Conservation (phyloP, 2,888 invertebrate species). For the Lamellibrachia columna region DNA sequence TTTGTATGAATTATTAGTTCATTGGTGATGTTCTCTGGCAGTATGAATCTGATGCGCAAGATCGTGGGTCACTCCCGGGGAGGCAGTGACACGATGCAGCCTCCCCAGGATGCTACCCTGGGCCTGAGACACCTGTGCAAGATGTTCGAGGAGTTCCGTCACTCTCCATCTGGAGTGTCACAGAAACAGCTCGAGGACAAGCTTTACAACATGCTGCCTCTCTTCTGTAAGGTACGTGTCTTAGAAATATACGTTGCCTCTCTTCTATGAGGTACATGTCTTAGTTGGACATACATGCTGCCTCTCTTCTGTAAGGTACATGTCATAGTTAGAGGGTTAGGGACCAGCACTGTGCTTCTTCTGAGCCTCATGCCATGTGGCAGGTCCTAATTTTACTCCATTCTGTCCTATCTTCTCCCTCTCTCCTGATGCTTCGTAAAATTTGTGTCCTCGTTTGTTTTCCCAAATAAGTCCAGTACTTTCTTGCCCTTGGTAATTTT, state of each 20-base stretch:
- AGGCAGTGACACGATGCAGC: neutral
- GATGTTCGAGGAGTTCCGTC: conserved; percentile 92
- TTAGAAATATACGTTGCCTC: neutral
- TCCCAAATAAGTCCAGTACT: too few relatives aligned
- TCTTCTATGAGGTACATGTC: neutral
- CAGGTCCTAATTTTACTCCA: too few relatives aligned
- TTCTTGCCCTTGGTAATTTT: too few relatives aligned
- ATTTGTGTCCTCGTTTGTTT: too few relatives aligned
- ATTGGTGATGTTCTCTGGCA: neutral
- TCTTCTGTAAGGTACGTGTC: conserved; percentile 89
- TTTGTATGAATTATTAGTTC: neutral
- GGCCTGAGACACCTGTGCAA: conserved; percentile 96
- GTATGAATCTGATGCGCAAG: conserved; percentile 39
- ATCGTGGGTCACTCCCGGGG: conserved; percentile 30
- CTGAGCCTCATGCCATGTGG: too few relatives aligned
- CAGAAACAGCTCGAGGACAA: conserved; percentile 77
- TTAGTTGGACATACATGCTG: neutral
- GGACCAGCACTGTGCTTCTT: too few relatives aligned
- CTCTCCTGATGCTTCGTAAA: too few relatives aligned
- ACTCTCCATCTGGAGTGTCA: conserved; percentile 73
- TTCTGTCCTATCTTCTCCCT: too few relatives aligned
- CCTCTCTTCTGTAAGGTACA: too few relatives aligned
- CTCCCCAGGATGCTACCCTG: conserved; percentile 74
- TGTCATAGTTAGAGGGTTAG: too few relatives aligned
- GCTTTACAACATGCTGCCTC: conserved; percentile 95